A percentile compares a stretch with the other conserved stretches of the same genome.
Conservation (phyloP, 2,888 invertebrate species). For the Poecilobothrus nobilitatus region DNA sequence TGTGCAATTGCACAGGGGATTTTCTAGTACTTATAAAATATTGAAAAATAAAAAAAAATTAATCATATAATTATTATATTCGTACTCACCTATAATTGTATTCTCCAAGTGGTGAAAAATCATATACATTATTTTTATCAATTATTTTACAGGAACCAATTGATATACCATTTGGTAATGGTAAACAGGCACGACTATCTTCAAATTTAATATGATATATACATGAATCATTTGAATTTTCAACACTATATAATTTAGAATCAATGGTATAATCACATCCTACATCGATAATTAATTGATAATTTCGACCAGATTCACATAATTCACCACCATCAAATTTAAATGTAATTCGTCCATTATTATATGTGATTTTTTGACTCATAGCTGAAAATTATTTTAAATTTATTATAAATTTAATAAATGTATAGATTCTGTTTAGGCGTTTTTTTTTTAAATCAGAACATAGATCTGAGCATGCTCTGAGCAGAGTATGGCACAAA, state of each 20-base stretch:
- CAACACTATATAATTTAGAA: slow-evolving; percentile 16
- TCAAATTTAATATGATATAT: slow-evolving; percentile 36
- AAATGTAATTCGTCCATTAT: slow-evolving; percentile 37
- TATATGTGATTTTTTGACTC: slow-evolving; percentile 34
- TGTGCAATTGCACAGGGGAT: no score
- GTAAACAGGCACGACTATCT: slow-evolving; percentile 38
- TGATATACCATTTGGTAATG: slow-evolving; percentile 32
- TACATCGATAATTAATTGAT: slow-evolving; percentile 33
- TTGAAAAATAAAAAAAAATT: no score
- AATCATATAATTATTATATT: no score
- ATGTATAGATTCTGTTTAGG: neutral
- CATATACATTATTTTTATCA: slow-evolving; percentile 34
- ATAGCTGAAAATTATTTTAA: slow-evolving; percentile 36
- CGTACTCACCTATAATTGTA: slow-evolving; percentile 33
- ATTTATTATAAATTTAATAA: no score
- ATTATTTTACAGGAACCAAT: slow-evolving; percentile 34
- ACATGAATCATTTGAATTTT: slow-evolving; percentile 30
- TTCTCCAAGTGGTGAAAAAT: slow-evolving; percentile 38
- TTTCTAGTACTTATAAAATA: no score
- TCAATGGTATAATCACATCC: slow-evolving; percentile 40
- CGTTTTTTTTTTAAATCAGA: neutral
- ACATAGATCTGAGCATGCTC: neutral
- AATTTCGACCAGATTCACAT: slow-evolving; percentile 32
- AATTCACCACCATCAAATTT: slow-evolving; percentile 35
- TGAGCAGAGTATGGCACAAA: neutral